Evolutionary conservation across 1,140 invertebrate genomes (phyloP), one percentile per base, ranked within the genome.

Genomic region (Lasioglossum baleicum): DNA sequence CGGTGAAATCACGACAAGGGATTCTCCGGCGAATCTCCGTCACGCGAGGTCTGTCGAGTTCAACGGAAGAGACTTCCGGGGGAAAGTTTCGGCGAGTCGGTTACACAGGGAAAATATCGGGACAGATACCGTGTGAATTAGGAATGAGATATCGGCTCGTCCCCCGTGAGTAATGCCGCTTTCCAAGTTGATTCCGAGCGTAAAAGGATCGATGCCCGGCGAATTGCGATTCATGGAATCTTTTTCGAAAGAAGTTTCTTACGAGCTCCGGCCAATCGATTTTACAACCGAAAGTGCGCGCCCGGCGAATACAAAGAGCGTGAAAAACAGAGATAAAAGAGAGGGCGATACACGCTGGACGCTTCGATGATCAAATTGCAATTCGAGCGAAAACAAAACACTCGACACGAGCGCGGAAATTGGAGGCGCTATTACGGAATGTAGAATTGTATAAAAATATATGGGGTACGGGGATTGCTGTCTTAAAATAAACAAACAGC

Each of bases 11-110:
- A 35, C 35, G 35, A 35, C 35, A 35, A 35, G 35, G 35, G 2
- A 35, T 35, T 35, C 35, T 35, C 35, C 35, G 5, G 35, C 35
- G 35, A 35, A 35, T 35, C 35, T 35, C 5, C 35, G 35, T 35
- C 35, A 35, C 35, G 35, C 35, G 35, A 35, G 35, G 35, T 35
- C 35, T 35, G 35, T 35, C 4, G 42, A 66, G 17, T 15, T 48
- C 8, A 8, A 13, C 44, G 13, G 13, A 48, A 11, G 44, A 13
- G 63, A 83, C 67, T 83, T 71, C 3, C 35, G 35, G 35, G 35
- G 3, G 5, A 35, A 35, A 35, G 26, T 26, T 40, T 20, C 13
- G 42, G 42, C 51, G n/a, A 66, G 35, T 66, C 10, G 42, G 15
- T 8, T 40, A 8, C 20, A 11, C 60, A 11, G 7, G 6, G 40